Evolutionary conservation across 2,113 vertebrate species (phyloP).

Genomic region (Pteropus alecto): DNA sequence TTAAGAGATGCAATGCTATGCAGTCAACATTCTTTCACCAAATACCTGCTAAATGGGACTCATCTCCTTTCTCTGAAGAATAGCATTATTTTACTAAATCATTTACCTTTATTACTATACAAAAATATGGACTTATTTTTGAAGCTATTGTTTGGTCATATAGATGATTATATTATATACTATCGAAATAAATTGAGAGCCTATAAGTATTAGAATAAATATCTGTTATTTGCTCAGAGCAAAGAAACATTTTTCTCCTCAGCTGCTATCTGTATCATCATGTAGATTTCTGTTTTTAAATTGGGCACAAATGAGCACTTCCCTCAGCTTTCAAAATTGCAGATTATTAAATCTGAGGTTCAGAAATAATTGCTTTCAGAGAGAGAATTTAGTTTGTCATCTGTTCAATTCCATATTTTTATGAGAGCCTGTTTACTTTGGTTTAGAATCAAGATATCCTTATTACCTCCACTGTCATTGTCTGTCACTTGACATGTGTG

Average conservation of each 20-base stretch:
- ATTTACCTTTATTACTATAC: conserved; percentile 47
- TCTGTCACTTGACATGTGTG: conserved; percentile 48
- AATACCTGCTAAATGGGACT: background rate
- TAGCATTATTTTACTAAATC: background rate
- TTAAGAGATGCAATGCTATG: background rate
- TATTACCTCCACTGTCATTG: conserved; percentile 60
- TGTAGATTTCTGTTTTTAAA: conserved; percentile 58
- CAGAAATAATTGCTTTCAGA: conserved; percentile 76
- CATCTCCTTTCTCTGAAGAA: background rate
- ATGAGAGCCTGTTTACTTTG: conserved; percentile 71
- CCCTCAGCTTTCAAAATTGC: conserved; percentile 49
- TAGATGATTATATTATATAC: conserved; percentile 59
- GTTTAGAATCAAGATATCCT: conserved; percentile 74
- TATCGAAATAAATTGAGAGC: conserved; percentile 64
- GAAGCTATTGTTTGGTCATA: conserved; percentile 17
- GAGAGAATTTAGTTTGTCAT: conserved; percentile 63
- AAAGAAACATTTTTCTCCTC: background rate
- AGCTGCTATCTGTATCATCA: background rate
- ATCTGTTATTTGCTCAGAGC: conserved; percentile 42
- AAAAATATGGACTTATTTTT: conserved; percentile 30
- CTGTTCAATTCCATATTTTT: conserved; percentile 60
- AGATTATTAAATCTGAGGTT: conserved; percentile 68
- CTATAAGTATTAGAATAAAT: conserved; percentile 47
- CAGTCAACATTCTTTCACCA: background rate
- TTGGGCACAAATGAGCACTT: conserved; percentile 51